Evolutionary conservation across 2,797 vertebrate species (phyloP), one percentile per base, ranked within the genome.

Genomic region (Lithobates sylvaticus): DNA sequence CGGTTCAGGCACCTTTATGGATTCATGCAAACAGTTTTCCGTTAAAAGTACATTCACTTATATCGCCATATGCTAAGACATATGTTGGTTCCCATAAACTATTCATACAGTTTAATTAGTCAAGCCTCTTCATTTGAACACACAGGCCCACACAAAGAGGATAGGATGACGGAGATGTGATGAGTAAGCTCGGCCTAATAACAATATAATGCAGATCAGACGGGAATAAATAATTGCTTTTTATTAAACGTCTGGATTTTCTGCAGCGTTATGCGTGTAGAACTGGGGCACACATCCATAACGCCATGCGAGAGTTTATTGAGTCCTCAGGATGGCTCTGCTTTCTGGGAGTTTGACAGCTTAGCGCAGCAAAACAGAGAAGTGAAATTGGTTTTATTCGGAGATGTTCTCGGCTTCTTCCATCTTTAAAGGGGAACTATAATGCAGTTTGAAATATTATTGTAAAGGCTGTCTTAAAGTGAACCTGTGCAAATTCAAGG

Each of bases 81-180:
- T 85, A 85, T 85, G 84, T 81, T 76, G 67, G 34, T 75, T 69
- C 39, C 36, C 13, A 85, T 69, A 80, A 68, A 75, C 32, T 65
- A 85, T 80, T 81, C 64, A 58, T 81, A 81, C 76, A 75, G 80
- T 81, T 80, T 75, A 81, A 85, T 85, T 85, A 81, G 70, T 69
- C 58, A 70, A 58, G 71, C 77, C 70, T 81, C 58, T 69, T 85
- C 68, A 81, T 85, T 61, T 69, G 68, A 67, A 75, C 26, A 61
- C 80, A 32, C 27, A 42, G 23, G 10, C 61, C 64, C 47, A 74
- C 78, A 58, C n/a, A 61, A 44, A 26, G 61, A 23, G 10, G 18
- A 39, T 39, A 29, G 21, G 0, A 73, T 70, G 82, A 70, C 10
- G 6, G 16, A 70, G 65, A 39, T 70, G 21, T 78, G 75, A 84